A percentile compares a stretch with the other conserved stretches of the same genome.
Conservation (phyloP, 2,113 vertebrate species). For the Cochlearius cochlearius region DNA sequence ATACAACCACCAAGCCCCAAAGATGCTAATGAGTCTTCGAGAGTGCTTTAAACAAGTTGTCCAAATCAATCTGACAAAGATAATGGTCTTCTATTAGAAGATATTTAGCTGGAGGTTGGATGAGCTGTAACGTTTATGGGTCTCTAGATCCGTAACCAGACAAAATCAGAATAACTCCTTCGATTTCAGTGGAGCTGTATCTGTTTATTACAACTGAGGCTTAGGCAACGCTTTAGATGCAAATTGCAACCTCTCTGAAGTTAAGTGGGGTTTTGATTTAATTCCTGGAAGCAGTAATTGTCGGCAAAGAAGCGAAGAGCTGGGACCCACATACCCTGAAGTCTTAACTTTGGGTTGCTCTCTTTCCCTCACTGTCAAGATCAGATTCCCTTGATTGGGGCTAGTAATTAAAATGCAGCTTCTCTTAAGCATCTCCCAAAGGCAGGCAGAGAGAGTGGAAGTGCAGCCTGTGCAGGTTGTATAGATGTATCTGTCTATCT, state of each 20-base stretch:
- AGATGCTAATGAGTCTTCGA: not conserved
- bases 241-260: slow-evolving; percentile 18
- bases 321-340: not conserved
- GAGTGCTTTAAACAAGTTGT: slow-evolving; percentile 25
- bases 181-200: not conserved
- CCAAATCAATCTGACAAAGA: slow-evolving; percentile 21
- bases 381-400: not conserved
- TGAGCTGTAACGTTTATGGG: slow-evolving; percentile 3
- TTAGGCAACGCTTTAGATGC: not conserved
- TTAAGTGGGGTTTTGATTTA: slow-evolving; percentile 34
- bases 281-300: not conserved
- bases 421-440: slow-evolving; percentile 6
- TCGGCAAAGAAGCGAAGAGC: not conserved
- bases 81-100: slow-evolving; percentile 9
- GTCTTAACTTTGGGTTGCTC: not conserved
- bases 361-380: not conserved
- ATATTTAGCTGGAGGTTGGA: slow-evolving; percentile 8
- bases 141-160: not conserved
- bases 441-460: slow-evolving; percentile 1
- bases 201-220: slow-evolving; percentile 10
- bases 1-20: not conserved
- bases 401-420: slow-evolving; percentile 17
- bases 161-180: not conserved
- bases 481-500: not conserved
- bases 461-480: not conserved